These are phyloP conservation scores for Marronus borbonicus DNA, from an alignment of 2,888 invertebrate species.

Conservation along the genomic window DNA sequence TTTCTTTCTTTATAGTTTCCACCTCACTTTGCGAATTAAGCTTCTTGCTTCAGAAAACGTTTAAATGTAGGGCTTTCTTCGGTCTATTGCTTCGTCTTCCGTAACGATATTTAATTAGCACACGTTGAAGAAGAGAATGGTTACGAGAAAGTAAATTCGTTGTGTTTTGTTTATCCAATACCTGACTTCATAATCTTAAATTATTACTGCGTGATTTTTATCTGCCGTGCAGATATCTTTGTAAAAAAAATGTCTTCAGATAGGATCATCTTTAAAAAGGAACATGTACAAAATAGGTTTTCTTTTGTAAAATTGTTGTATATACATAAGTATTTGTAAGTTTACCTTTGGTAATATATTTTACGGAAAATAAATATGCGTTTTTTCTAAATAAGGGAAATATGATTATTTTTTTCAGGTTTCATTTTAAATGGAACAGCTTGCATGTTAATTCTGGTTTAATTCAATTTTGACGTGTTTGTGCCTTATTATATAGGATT, in stretches of 20 bases:
- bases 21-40: background rate
- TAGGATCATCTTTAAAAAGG: constrained; percentile 11
- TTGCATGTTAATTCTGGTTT: no score
- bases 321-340: constrained; percentile 45
- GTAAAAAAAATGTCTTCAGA: constrained; percentile 41
- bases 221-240: constrained; percentile 49
- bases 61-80: no score
- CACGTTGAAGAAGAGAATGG: constrained; percentile 1
- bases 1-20: background rate
- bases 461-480: no score
- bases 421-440: no score
- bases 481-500: no score
- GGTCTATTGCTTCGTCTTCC: no score
- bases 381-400: background rate
- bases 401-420: no score
- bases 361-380: constrained; percentile 27
- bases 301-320: constrained; percentile 43
- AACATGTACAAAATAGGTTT: constrained; percentile 45
- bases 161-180: constrained; percentile 3
- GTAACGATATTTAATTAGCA: no score
- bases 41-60: background rate
- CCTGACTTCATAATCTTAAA: constrained; percentile 11
- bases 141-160: constrained; percentile 1
- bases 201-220: constrained; percentile 14
- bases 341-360: constrained; percentile 45